Evolutionary conservation across 2,797 vertebrate species (phyloP).

Genomic region (Onychomys leucogaster): DNA sequence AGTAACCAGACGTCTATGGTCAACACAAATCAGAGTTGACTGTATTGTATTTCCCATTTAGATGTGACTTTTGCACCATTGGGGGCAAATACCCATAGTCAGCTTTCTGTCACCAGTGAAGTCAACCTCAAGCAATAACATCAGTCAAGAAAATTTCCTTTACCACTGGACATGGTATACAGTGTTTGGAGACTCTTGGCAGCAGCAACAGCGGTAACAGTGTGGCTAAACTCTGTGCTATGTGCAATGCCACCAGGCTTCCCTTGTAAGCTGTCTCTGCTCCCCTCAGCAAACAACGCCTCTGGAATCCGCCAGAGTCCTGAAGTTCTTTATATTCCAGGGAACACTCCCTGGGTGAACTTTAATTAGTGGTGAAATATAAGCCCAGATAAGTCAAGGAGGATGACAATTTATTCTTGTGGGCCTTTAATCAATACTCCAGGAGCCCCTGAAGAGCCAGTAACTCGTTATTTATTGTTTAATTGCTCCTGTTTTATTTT

Average conservation of each 20-base stretch:
- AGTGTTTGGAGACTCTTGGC: not conserved
- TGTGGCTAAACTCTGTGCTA: accelerated
- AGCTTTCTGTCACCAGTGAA: conserved; percentile 71
- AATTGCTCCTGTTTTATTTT: conserved; percentile 71
- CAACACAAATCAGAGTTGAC: conserved; percentile 69
- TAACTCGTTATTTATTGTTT: conserved; percentile 69
- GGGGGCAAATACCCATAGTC: conserved; percentile 54
- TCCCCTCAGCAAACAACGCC: not conserved
- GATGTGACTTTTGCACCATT: conserved; percentile 65
- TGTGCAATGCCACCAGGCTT: not conserved
- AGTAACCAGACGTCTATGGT: conserved; percentile 64
- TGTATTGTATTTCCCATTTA: conserved; percentile 75
- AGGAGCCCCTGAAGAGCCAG: not conserved
- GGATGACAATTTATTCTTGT: conserved; percentile 69
- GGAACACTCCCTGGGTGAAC: conserved; percentile 51
- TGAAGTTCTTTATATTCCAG: conserved; percentile 53
- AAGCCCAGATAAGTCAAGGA: conserved; percentile 72
- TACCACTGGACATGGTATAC: not conserved
- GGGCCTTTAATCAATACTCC: conserved; percentile 68
- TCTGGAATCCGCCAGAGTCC: not conserved
- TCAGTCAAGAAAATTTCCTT: conserved; percentile 48
- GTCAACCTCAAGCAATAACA: conserved; percentile 37
- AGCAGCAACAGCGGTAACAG: not conserved
- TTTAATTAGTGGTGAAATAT: conserved; percentile 80
- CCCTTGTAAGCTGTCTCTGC: not conserved